phyloP scores from a whole-genome alignment of 1,140 invertebrate species.

The Meteorus sp. region DNA sequence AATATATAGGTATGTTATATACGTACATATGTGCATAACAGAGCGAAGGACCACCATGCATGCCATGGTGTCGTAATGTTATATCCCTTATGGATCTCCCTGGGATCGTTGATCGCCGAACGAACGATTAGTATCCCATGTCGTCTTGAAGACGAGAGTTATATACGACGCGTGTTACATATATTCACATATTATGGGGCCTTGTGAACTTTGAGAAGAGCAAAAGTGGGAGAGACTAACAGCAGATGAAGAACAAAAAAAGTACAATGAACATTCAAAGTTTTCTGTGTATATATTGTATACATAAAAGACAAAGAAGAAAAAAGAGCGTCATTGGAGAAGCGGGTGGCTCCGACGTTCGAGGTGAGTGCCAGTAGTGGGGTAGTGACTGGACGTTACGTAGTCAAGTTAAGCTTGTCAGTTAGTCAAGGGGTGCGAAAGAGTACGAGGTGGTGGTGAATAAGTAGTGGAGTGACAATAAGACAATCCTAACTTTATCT shows the following conservation, averaged over 20 bases:
- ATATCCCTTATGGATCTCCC: constrained; percentile 40
- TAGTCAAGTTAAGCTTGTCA: constrained; percentile 29
- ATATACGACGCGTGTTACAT: constrained; percentile 32
- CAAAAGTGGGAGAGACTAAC: background rate
- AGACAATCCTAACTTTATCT: too few relatives aligned
- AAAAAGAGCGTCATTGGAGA: constrained; percentile 27
- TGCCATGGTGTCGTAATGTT: constrained; percentile 50
- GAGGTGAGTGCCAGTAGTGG: constrained; percentile 20
- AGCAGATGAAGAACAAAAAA: background rate
- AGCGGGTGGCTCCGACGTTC: constrained; percentile 15
- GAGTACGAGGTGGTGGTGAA: background rate
- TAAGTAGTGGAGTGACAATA: too few relatives aligned
- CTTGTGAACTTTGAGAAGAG: too few relatives aligned
- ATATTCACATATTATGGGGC: too few relatives aligned
- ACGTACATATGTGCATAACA: too few relatives aligned
- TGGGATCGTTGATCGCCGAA: constrained; percentile 46
- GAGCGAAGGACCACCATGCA: constrained; percentile 57
- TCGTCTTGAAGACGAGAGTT: constrained; percentile 40
- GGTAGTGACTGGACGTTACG: constrained; percentile 19
- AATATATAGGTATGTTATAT: too few relatives aligned
- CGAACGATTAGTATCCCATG: constrained; percentile 56
- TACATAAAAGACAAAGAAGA: constrained; percentile 20
- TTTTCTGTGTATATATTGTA: background rate
- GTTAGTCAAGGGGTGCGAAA: constrained; percentile 34
- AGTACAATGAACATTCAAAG: background rate